Evolutionary conservation across 2,797 vertebrate species (phyloP), one percentile per base, ranked within the genome.

Genomic region (Emydoidea blandingii): DNA sequence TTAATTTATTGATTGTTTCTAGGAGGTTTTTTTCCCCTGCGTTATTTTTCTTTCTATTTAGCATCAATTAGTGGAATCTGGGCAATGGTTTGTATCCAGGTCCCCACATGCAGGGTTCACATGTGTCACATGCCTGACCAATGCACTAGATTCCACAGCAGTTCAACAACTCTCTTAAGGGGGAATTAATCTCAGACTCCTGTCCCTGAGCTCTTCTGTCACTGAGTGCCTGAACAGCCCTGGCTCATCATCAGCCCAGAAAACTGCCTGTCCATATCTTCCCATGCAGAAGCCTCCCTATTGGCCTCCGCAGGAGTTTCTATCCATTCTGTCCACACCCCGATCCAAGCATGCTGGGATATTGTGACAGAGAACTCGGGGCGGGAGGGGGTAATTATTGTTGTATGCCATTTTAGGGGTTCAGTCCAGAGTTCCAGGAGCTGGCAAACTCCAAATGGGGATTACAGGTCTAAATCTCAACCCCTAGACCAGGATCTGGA

Each of bases 1-100:
- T 96, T 96, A 97, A 97, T 97, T 96, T 95, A 96, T 97, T 95
- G 95, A 97, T 96, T 94, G 91, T 86, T 97, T 96, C 96, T 44
- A 29, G 80, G 37, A 87, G 23, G 59, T 59, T 11, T 96, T 95
- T 95, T 81, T 90, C 6, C 83, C 11, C 65, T 0, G 6, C 0
- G 0, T 96, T 96, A 95, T 88, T 97, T 96, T 97, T 94, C 96
- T 96, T 95, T 81, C 95, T 74, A 87, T 91, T 97, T 94, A 96
- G 79, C 85, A 94, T 96, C 95, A 95, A 90, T 96, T 95, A 95
- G 88, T 5, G 9, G 87, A 88, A 94, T 88, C 72, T 27, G 19
- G 72, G 85, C 50, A 88, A 89, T 53, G 1, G 85, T 86, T 95
- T 7, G 3, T 53, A 82, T 86, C 90, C 50, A 31, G 8, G 19